phyloP scores from a whole-genome alignment of 2,888 invertebrate genomes.

The Cataglyphis livida region DNA sequence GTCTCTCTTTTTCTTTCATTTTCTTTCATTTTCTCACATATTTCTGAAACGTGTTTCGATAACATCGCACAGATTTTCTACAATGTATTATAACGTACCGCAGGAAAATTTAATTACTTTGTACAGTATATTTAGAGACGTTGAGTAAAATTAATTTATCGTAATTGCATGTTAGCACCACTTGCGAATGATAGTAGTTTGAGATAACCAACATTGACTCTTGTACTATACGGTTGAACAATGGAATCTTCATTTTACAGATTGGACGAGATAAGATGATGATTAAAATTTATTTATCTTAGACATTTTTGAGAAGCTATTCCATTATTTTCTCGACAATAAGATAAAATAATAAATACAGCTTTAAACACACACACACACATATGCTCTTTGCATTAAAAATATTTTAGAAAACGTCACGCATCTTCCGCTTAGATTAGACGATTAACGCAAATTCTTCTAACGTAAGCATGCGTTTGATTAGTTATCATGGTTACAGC shows the following conservation, averaged over 20 bases:
- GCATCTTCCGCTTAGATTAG: background rate
- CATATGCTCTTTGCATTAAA: background rate
- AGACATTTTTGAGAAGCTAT: background rate
- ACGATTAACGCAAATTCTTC: background rate
- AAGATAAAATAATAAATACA: background rate
- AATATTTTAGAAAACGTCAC: background rate
- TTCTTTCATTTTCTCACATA: background rate
- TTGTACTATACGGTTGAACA: constrained; percentile 8
- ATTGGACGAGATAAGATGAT: background rate
- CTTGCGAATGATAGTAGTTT: constrained; percentile 36
- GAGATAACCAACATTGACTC: constrained; percentile 37
- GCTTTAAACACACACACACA: background rate
- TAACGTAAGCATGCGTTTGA: background rate
- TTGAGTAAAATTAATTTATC: constrained; percentile 67
- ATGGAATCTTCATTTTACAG: constrained; percentile 23
- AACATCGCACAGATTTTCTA: constrained; percentile 56
- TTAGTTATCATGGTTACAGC: background rate
- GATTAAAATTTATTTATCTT: background rate
- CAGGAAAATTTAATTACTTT: constrained; percentile 69
- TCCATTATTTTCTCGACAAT: background rate
- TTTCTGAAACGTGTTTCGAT: constrained; percentile 58
- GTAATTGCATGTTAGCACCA: constrained; percentile 52
- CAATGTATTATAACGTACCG: constrained; percentile 61
- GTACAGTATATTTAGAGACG: constrained; percentile 49
- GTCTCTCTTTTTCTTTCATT: constrained; percentile 29